These are phyloP conservation scores for Acanthosoma haemorrhoidale DNA, from an alignment of 2,888 invertebrate genomes.

Conservation along the genomic window DNA sequence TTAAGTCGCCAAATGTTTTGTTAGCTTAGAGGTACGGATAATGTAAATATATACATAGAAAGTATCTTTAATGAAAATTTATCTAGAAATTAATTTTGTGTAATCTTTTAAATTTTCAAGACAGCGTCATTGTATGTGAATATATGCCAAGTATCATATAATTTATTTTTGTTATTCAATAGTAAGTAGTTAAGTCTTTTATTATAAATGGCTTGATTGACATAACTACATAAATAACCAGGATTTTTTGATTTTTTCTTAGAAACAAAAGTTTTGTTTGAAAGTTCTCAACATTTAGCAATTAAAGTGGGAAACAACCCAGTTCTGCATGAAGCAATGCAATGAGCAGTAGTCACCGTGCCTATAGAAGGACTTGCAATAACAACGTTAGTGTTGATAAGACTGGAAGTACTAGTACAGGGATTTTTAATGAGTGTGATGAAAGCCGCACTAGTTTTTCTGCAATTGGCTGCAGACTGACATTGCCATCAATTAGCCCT, in stretches of 20 bases:
- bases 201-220: too few species aligned
- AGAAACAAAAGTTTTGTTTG: neutral
- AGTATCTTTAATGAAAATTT: too few species aligned
- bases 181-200: too few species aligned
- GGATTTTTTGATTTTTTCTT: neutral
- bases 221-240: neutral
- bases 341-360: constrained; percentile 41
- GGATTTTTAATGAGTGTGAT: constrained; percentile 34
- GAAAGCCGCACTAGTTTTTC: constrained; percentile 30
- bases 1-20: neutral
- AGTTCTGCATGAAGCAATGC: constrained; percentile 29
- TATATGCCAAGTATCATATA: too few species aligned
- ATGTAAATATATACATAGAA: neutral
- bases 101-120: too few species aligned
- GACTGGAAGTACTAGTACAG: constrained; percentile 33
- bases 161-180: too few species aligned
- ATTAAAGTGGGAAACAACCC: neutral
- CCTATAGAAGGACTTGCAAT: constrained; percentile 40
- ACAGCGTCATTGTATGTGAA: too few species aligned
- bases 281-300: neutral
- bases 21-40: constrained; percentile 3
- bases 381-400: constrained; percentile 39
- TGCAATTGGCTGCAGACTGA: constrained; percentile 34
- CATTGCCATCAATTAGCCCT: constrained; percentile 37
- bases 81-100: too few species aligned